Conservation (phyloP, 2,888 invertebrate species). For the Notocelia uddmanniana region DNA sequence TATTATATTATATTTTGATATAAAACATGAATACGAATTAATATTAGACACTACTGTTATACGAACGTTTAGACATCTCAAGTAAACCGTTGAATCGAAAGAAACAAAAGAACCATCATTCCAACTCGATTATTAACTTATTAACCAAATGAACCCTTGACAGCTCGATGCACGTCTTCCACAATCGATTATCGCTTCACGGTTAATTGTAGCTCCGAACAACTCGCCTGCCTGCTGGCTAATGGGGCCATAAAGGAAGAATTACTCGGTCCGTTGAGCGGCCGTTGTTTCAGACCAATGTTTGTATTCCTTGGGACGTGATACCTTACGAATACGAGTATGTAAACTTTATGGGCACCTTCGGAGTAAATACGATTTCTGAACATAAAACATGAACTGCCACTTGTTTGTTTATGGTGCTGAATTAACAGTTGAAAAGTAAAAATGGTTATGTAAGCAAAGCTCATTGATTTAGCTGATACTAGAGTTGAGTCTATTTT, state of each 20-base stretch:
- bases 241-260: constrained; percentile 79
- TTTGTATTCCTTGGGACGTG: constrained; percentile 29
- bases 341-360: neutral
- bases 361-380: too few species aligned
- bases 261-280: constrained; percentile 76
- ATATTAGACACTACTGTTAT: too few species aligned
- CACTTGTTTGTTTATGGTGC: too few species aligned
- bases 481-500: too few species aligned
- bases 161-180: constrained; percentile 61
- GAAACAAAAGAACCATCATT: constrained; percentile 59
- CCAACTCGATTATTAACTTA: constrained; percentile 20
- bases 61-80: too few species aligned
- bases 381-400: too few species aligned
- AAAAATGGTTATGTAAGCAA: too few species aligned
- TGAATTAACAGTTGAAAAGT: too few species aligned
- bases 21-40: too few species aligned
- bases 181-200: constrained; percentile 79
- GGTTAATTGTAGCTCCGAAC: constrained; percentile 75
- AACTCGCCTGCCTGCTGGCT: constrained; percentile 54
- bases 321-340: neutral
- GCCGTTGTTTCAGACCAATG: constrained; percentile 57
- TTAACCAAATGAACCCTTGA: constrained; percentile 54
- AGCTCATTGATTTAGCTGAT: too few species aligned
- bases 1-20: too few species aligned
- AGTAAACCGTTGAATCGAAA: constrained; percentile 50